phyloP scores from a whole-genome alignment of 2,113 vertebrate species.

The Rhombomys opimus region DNA sequence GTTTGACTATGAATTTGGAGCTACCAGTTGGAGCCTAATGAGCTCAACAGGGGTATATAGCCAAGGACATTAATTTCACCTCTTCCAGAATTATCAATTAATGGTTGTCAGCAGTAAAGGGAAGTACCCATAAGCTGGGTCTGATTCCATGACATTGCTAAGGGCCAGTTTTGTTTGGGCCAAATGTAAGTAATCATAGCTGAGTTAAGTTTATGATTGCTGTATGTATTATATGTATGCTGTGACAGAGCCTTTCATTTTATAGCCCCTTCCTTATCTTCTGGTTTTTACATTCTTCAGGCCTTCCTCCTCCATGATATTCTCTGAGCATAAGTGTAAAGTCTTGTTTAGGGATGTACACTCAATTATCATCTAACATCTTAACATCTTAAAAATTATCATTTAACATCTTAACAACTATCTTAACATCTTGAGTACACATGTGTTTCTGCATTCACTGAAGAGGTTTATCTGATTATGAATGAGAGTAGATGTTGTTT shows the following conservation, averaged over 20 bases:
- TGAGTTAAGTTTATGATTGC: background rate
- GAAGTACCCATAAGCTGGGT: background rate
- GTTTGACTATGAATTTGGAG: background rate
- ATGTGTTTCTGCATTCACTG: background rate
- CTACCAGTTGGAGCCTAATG: background rate
- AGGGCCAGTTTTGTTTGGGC: background rate
- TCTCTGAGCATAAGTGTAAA: background rate
- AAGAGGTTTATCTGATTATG: background rate
- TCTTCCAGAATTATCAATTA: background rate
- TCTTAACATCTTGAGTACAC: background rate
- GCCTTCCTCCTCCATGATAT: background rate
- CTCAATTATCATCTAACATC: background rate
- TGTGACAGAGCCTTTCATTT: background rate
- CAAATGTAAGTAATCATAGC: background rate
- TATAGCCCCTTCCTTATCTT: background rate
- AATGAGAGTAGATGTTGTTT: background rate
- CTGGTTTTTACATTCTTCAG: background rate
- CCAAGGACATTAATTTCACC: background rate
- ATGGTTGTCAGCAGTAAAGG: accelerated
- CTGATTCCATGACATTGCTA: too few relatives aligned
- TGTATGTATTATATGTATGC: background rate
- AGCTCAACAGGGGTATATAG: background rate
- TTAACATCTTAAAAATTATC: too few relatives aligned
- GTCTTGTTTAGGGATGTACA: background rate
- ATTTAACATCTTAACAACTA: too few relatives aligned